A percentile compares a stretch with the other conserved stretches of the same genome.
Evolutionary conservation across 2,888 invertebrate genomes (phyloP).

Genomic region (Tachina grossa): DNA sequence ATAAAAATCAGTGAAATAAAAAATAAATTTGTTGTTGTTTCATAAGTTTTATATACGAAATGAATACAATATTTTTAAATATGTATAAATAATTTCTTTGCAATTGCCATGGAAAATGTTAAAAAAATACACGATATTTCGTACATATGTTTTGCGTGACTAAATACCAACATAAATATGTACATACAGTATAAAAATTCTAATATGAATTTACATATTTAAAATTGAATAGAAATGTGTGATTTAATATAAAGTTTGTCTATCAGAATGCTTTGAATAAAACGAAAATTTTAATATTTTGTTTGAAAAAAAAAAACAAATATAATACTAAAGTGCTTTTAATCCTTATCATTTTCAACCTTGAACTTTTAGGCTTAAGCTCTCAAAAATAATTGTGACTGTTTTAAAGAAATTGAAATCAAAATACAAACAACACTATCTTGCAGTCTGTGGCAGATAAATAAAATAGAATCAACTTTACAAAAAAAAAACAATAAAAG

Average conservation of each 20-base stretch:
- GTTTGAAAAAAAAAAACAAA: slow-evolving; percentile 17
- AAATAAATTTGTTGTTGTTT: slow-evolving; percentile 3
- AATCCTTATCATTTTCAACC: slow-evolving; percentile 73
- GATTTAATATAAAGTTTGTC: slow-evolving; percentile 23
- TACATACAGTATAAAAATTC: slow-evolving; percentile 7
- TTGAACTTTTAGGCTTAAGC: slow-evolving; percentile 72
- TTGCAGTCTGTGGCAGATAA: slow-evolving; percentile 41
- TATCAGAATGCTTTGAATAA: slow-evolving; percentile 3
- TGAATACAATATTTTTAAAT: slow-evolving; percentile 17
- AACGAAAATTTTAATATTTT: slow-evolving; percentile 24
- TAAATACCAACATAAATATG: slow-evolving; percentile 8
- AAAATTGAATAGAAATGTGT: slow-evolving; percentile 10
- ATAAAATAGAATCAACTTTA: slow-evolving; percentile 20
- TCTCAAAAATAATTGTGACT: slow-evolving; percentile 47
- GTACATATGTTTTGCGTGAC: slow-evolving; percentile 70
- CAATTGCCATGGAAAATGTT: slow-evolving; percentile 80
- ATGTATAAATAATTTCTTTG: slow-evolving; percentile 16
- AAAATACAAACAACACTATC: slow-evolving; percentile 33
- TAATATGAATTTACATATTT: neutral
- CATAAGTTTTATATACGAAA: neutral
- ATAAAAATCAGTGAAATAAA: slow-evolving; percentile 26
- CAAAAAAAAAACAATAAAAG: slow-evolving; percentile 44
- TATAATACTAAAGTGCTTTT: slow-evolving; percentile 2
- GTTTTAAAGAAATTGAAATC: slow-evolving; percentile 41
- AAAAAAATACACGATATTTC: slow-evolving; percentile 73